phyloP scores from a whole-genome alignment of 2,888 invertebrate genomes.

The Megamerina dolium region DNA sequence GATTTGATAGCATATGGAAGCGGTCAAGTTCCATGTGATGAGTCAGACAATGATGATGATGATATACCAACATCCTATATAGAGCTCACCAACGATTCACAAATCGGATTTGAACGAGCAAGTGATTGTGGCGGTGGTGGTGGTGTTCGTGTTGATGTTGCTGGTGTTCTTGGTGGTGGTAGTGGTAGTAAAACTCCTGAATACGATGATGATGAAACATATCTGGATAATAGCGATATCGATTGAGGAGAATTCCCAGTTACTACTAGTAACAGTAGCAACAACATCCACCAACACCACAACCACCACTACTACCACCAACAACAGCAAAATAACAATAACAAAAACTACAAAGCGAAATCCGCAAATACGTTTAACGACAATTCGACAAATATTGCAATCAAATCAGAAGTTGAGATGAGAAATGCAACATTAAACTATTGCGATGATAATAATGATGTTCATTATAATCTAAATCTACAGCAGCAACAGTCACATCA shows the following conservation, averaged over 20 bases:
- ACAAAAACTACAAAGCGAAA: too few species aligned
- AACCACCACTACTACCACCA: slow-evolving; percentile 11
- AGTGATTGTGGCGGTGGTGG: slow-evolving; percentile 2
- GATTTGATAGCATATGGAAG: slow-evolving; percentile 39
- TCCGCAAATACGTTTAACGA: too few species aligned
- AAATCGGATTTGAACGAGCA: too few species aligned
- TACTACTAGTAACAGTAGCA: slow-evolving; percentile 21
- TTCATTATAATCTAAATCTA: background rate
- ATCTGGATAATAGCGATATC: slow-evolving; percentile 41
- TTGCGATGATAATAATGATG: background rate
- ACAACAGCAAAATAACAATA: slow-evolving; percentile 15
- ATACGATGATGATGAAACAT: slow-evolving; percentile 39
- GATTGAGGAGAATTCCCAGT: slow-evolving; percentile 39
- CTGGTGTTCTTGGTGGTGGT: slow-evolving; percentile 7
- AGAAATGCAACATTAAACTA: background rate
- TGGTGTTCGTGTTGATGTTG: slow-evolving; percentile 16
- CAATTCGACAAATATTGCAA: too few species aligned
- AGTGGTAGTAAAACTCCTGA: slow-evolving; percentile 33
- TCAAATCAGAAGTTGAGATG: too few species aligned
- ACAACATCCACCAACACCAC: slow-evolving; percentile 13
- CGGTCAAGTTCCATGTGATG: slow-evolving; percentile 38
- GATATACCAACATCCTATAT: slow-evolving; percentile 29
- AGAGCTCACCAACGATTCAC: slow-evolving; percentile 27
- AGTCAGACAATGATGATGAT: slow-evolving; percentile 41
- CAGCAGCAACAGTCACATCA: slow-evolving; percentile 3